These are phyloP conservation scores for Chironomus tepperi DNA, from an alignment of 1,140 invertebrate genomes.

Conservation along the genomic window DNA sequence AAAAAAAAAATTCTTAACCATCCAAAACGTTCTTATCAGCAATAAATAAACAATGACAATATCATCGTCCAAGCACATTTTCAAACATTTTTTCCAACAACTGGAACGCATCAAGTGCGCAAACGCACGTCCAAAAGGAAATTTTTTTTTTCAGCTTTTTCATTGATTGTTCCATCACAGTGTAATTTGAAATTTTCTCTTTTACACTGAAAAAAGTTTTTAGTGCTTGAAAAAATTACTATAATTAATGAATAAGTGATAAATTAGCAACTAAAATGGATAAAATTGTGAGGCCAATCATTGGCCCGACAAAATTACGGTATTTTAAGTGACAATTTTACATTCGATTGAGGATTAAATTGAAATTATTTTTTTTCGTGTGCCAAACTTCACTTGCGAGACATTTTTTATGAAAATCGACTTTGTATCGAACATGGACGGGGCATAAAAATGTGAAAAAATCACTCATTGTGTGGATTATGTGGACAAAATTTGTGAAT, in stretches of 20 bases:
- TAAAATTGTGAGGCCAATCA: not conserved
- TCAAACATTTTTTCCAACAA: not conserved
- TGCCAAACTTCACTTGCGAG: not conserved
- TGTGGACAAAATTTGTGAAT: slow-evolving; percentile 7
- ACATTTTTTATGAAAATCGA: not conserved
- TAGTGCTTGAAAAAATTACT: slow-evolving; percentile 22
- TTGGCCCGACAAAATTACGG: slow-evolving; percentile 20
- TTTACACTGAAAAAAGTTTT: slow-evolving; percentile 18
- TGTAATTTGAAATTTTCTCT: slow-evolving; percentile 22
- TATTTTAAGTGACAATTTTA: not conserved
- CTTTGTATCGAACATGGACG: not conserved
- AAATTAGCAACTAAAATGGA: slow-evolving; percentile 3
- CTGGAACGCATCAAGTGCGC: not conserved
- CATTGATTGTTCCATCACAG: slow-evolving; percentile 19
- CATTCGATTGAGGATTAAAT: not conserved
- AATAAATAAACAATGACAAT: not conserved
- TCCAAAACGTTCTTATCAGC: not conserved
- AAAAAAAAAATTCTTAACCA: too few species aligned
- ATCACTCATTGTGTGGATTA: not conserved
- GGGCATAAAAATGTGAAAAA: not conserved
- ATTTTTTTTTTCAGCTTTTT: slow-evolving; percentile 6
- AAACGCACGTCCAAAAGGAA: not conserved
- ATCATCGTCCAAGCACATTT: slow-evolving; percentile 6
- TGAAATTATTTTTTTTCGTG: not conserved
- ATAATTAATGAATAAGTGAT: slow-evolving; percentile 21